These are phyloP conservation scores for Mycetomoellerius zeteki DNA, from an alignment of 1,140 invertebrate genomes.

Conservation along the genomic window DNA sequence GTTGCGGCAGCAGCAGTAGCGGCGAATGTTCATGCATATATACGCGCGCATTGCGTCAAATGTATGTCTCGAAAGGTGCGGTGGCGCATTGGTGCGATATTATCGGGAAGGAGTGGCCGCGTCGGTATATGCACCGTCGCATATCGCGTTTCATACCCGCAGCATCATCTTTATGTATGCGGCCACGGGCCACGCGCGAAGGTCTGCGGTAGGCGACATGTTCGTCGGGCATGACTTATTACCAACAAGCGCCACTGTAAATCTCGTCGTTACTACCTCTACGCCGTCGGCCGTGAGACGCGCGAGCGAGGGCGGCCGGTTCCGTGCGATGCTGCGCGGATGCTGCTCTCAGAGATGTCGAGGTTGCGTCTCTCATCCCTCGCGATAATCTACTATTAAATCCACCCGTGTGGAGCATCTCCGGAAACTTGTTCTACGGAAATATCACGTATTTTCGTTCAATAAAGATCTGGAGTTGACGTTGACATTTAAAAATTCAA, in stretches of 20 bases:
- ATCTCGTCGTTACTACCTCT: conserved; percentile 77
- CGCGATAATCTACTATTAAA: neutral
- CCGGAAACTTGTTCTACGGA: neutral
- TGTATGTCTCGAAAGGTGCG: conserved; percentile 62
- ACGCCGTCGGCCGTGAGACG: conserved; percentile 61
- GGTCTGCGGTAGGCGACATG: conserved; percentile 82
- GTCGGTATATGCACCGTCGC: conserved; percentile 51
- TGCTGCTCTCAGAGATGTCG: conserved; percentile 49
- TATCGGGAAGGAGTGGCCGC: conserved; percentile 81
- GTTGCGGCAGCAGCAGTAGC: conserved; percentile 4
- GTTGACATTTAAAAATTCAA: neutral
- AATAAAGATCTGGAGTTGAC: neutral
- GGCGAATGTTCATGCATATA: neutral
- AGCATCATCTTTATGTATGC: conserved; percentile 76
- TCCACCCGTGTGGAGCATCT: neutral
- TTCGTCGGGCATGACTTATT: conserved; percentile 83
- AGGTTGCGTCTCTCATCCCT: conserved; percentile 47
- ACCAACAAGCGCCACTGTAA: conserved; percentile 84
- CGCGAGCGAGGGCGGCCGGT: conserved; percentile 62
- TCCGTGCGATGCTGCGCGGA: conserved; percentile 34
- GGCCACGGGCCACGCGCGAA: conserved; percentile 75
- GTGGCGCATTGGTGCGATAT: conserved; percentile 79
- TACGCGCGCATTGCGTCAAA: conserved; percentile 38
- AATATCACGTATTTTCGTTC: neutral
- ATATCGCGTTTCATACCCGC: conserved; percentile 82